Conservation (phyloP, 2,888 invertebrate genomes). For the Drosophila subsilvestris region DNA sequence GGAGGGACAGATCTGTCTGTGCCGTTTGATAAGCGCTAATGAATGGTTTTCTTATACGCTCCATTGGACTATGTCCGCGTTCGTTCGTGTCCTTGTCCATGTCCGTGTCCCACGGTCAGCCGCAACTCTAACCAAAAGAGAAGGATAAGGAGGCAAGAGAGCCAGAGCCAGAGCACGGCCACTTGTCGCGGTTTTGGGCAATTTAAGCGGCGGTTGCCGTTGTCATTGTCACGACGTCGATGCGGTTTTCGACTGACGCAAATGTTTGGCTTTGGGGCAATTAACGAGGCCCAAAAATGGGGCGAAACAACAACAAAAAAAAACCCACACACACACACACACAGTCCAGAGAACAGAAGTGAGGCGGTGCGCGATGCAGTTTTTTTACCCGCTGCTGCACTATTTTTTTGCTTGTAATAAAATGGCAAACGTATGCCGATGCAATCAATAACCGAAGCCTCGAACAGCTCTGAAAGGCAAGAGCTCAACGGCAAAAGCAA, state of each 20-base stretch:
- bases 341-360: slow-evolving; percentile 23
- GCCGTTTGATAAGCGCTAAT: slow-evolving; percentile 76
- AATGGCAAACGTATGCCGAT: slow-evolving; percentile 75
- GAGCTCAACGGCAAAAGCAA: slow-evolving; percentile 36
- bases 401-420: slow-evolving; percentile 67
- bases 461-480: slow-evolving; percentile 46
- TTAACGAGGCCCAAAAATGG: slow-evolving; percentile 65
- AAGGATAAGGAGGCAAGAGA: background rate
- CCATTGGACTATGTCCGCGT: slow-evolving; percentile 66
- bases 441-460: slow-evolving; percentile 70
- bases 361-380: slow-evolving; percentile 34
- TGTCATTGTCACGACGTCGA: slow-evolving; percentile 62
- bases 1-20: slow-evolving; percentile 46
- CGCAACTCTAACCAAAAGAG: slow-evolving; percentile 47
- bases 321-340: slow-evolving; percentile 1
- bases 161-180: slow-evolving; percentile 44
- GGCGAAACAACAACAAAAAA: slow-evolving; percentile 4
- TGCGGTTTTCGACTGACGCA: slow-evolving; percentile 63
- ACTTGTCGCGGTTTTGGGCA: slow-evolving; percentile 79
- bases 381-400: slow-evolving; percentile 32
- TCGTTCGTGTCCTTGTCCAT: slow-evolving; percentile 4
- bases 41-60: slow-evolving; percentile 80
- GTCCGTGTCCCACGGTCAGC: slow-evolving; percentile 53
- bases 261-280: slow-evolving; percentile 80
- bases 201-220: slow-evolving; percentile 77